phyloP scores from a whole-genome alignment of 92 coral and sea anemone genomes.

The Porites rus region DNA sequence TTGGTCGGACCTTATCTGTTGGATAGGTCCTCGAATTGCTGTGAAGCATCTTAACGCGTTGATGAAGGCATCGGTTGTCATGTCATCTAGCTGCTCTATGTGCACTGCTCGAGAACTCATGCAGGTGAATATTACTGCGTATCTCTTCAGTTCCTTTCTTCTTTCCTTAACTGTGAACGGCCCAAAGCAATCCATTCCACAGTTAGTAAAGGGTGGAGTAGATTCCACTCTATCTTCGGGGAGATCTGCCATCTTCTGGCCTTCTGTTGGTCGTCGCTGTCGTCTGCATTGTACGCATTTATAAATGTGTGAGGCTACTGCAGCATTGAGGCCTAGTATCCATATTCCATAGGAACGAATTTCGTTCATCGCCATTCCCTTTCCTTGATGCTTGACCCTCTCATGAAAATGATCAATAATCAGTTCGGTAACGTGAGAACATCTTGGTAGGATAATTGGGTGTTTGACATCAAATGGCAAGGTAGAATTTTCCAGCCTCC shows the following conservation, averaged over 20 bases:
- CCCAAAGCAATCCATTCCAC: constrained; percentile 45
- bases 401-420: too few relatives aligned
- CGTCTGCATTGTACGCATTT: too few relatives aligned
- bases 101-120: constrained; percentile 43
- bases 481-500: too few relatives aligned
- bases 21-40: constrained; percentile 32
- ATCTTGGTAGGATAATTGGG: constrained; percentile 26
- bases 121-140: constrained; percentile 17
- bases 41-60: constrained; percentile 36
- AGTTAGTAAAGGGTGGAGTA: constrained; percentile 36
- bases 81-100: constrained; percentile 21
- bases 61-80: constrained; percentile 43
- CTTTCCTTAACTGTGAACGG: constrained; percentile 34
- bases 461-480: constrained; percentile 20
- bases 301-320: too few relatives aligned
- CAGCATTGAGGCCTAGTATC: too few relatives aligned
- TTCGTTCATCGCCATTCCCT: too few relatives aligned
- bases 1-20: constrained; percentile 49
- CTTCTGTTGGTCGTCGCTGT: constrained; percentile 33
- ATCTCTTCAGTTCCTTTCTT: constrained; percentile 33
- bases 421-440: too few relatives aligned
- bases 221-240: constrained; percentile 47
- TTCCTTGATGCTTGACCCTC: too few relatives aligned
- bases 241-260: constrained; percentile 46
- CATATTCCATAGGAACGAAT: too few relatives aligned